Evolutionary conservation across 2,797 vertebrate genomes (phyloP), one percentile per base, ranked within the genome.

Genomic region (Phoeniculus purpureus): DNA sequence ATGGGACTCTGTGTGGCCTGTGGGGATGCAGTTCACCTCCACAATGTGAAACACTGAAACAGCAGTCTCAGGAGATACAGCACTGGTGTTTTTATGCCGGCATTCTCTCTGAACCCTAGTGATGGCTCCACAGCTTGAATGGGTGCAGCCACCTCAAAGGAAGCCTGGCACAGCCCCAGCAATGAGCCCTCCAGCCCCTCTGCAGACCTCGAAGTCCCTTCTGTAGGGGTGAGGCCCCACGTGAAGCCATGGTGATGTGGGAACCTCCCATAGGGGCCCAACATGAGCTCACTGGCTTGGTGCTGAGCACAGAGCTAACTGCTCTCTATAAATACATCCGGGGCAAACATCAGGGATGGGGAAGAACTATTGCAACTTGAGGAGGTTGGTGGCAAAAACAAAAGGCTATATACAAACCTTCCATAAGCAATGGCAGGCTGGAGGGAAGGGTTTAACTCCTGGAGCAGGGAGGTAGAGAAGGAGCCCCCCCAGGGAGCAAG

Each of bases 401-500:
- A 94, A 95, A 95, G 93, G 75, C 90, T 96, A 93, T 85, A 95
- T 94, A 93, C 94, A 96, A 96, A 96, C 88, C 94, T 94, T 95
- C 95, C 94, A 93, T 88, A 58, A 87, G 81, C 78, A 54, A 67
- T 6, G 16, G 86, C 93, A 94, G 81, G 54, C 78, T 80, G 78
- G 68, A 88, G 65, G 58, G 75, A 78, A 92, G 75, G 81, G 51
- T 93, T 96, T 80, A 92, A 86, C 43, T 90, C 54, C 84, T 81
- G 45, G 61, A 84, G 81, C 7, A 61, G 54, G 29, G 64, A 67
- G 32, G 54, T 64, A 45, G 20, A 86, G 50, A 72, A 94, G 37
- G 75, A 94, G 20, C 60, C 52, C 87, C 87, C 65, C 13, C 56
- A 58, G 37, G 75, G n/a, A 90, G 67, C 7, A 34, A 67, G 52